Conservation (phyloP, 2,797 vertebrate genomes). For the Chiropotes sagulatus region DNA sequence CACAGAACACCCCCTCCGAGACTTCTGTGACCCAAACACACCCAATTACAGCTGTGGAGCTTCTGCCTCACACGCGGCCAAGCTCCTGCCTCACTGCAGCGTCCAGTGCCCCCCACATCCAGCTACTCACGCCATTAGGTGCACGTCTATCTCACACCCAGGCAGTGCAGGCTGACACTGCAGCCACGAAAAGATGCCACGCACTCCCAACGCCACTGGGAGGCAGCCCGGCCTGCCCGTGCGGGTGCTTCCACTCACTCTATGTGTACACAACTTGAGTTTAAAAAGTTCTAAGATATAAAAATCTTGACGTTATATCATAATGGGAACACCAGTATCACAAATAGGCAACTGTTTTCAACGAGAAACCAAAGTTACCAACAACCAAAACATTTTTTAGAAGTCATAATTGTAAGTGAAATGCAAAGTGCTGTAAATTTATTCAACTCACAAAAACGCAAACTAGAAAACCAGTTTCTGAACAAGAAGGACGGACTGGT, state of each 20-base stretch:
- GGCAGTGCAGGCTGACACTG: background rate
- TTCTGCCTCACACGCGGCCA: background rate
- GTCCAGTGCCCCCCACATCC: background rate
- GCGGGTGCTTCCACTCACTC: background rate
- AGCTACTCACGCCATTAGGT: accelerated
- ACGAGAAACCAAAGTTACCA: background rate
- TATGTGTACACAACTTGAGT: background rate
- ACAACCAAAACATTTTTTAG: background rate
- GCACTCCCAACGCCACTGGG: background rate
- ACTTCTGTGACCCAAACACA: background rate
- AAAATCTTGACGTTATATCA: background rate
- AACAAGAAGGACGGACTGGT: background rate
- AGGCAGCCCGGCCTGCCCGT: too few species aligned
- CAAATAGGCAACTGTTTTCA: background rate
- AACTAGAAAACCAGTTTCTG: background rate
- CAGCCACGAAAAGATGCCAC: background rate
- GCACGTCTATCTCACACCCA: accelerated
- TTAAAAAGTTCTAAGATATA: background rate
- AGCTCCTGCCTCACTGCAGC: background rate
- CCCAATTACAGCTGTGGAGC: too few species aligned
- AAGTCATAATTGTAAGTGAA: background rate
- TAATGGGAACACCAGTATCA: background rate
- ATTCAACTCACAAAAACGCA: background rate
- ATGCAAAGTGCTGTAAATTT: background rate
- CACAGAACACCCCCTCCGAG: background rate